These are phyloP conservation scores for Choreutis nemorana DNA, from an alignment of 2,888 invertebrate genomes.

Conservation along the genomic window DNA sequence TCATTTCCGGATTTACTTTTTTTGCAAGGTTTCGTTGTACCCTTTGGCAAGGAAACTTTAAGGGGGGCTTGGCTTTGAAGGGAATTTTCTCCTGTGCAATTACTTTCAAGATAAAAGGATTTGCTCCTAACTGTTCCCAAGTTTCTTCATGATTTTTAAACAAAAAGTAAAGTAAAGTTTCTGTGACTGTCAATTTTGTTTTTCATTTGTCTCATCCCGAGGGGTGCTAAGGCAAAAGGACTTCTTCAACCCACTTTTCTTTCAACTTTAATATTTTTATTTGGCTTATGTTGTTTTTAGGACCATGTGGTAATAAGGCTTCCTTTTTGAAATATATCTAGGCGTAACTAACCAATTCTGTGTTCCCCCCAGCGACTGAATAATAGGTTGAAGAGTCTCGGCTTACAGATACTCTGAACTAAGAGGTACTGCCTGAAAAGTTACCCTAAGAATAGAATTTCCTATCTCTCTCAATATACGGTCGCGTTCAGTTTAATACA, in stretches of 20 bases:
- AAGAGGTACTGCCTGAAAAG: constrained; percentile 5
- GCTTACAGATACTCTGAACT: constrained; percentile 6
- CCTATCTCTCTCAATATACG: constrained; percentile 7
- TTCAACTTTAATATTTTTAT: not conserved
- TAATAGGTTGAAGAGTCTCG: not conserved
- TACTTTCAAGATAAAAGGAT: constrained; percentile 5
- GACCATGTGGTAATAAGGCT: constrained; percentile 1
- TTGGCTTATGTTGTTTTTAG: not conserved
- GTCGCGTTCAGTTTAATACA: constrained; percentile 8
- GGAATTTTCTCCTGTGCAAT: constrained; percentile 3
- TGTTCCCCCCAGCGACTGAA: constrained; percentile 7
- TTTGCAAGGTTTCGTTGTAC: not conserved
- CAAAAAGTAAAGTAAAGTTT: constrained; percentile 2
- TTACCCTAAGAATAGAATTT: constrained; percentile 1
- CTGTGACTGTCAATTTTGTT: too few species aligned
- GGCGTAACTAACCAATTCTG: constrained; percentile 5
- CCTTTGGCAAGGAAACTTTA: not conserved
- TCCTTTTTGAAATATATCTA: not conserved
- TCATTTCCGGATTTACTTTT: constrained; percentile 1
- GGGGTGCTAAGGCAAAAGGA: too few species aligned
- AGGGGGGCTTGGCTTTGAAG: constrained; percentile 3
- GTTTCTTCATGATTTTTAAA: not conserved
- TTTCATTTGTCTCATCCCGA: too few species aligned
- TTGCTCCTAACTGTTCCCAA: constrained; percentile 1
- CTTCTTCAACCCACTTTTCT: too few species aligned